Evolutionary conservation across 2,888 invertebrate species (phyloP).

Genomic region (Melipona bicolor): DNA sequence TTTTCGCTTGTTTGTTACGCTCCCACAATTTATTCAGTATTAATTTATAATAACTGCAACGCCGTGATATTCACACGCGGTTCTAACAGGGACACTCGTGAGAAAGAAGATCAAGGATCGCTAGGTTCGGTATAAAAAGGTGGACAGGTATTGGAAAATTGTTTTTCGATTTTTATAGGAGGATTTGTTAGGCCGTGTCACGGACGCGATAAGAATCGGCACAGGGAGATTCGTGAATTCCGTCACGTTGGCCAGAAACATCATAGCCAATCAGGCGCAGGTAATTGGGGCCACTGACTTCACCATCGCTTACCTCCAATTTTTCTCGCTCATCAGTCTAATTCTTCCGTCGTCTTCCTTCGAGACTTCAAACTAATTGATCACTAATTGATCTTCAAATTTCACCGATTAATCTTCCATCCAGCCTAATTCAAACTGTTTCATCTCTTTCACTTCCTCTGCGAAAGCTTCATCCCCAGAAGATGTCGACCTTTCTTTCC

Average conservation of each 20-base stretch:
- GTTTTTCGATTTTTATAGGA: slow-evolving; percentile 79
- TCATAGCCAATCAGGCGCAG: slow-evolving; percentile 79
- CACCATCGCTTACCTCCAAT: not conserved
- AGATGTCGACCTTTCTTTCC: no score
- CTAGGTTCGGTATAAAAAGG: not conserved
- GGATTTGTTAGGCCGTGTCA: slow-evolving; percentile 76
- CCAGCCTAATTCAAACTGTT: no score
- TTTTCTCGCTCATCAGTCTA: not conserved
- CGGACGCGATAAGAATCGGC: slow-evolving; percentile 80
- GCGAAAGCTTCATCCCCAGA: no score
- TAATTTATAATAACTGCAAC: not conserved
- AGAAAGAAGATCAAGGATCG: not conserved
- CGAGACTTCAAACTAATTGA: no score
- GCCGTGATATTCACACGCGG: not conserved
- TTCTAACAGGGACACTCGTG: not conserved
- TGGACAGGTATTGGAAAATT: slow-evolving; percentile 63
- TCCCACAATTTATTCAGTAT: no score
- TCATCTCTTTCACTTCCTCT: no score
- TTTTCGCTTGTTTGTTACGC: not conserved
- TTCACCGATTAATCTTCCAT: no score
- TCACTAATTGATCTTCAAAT: no score
- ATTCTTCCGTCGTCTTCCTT: no score
- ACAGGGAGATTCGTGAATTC: slow-evolving; percentile 82
- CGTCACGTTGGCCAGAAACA: slow-evolving; percentile 80
- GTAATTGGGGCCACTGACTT: slow-evolving; percentile 71